Evolutionary conservation across 2,888 invertebrate species (phyloP), one percentile per base, ranked within the genome.

Genomic region (Pristionchus exspectatus): DNA sequence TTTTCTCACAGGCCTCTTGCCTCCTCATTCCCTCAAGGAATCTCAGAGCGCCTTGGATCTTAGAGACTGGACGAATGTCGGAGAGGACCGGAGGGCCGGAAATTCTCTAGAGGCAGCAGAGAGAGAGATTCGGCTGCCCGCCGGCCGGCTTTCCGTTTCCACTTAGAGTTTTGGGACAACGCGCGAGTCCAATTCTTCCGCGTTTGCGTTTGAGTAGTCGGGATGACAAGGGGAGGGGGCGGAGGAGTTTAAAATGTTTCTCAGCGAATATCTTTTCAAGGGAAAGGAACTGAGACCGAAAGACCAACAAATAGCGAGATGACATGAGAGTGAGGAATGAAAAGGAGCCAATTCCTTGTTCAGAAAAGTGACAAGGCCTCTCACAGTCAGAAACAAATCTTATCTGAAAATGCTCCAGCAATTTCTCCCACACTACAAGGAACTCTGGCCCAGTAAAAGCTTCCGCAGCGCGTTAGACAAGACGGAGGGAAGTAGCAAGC

Each of bases 141-240:
- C 18, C 27, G 30, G 44, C 5, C 33, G 59, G 44, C 66, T 69
- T 50, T 69, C 87, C 87, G 69, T 69, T 44, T 66, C 66, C 44
- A 69, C 63, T 81, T 81, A 81, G 81, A 81, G 54, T 81, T 81
- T 81, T 81, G 81, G 38, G 81, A 81, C 50, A 81, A 74, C 50
- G 77, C 77, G n/a, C n/a, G 38, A 9, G 30, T 12, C 12, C 27
- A 69, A 21, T 69, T 66, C 38, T 74, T 74, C 74, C 74, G 38
- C 38, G 74, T 74, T 69, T 38, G 38, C 38, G 74, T 74, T 69
- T 38, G 38, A 74, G 30, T 74, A 38, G 38, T 74, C 38, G 21
- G 2, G 72, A 50, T 50, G 44, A 50, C 44, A 50, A 50, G 44
- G 44, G 44, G 44, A 12, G 10, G n/a, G 69, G n/a, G n/a, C n/a